phyloP scores from a whole-genome alignment of 2,113 vertebrate genomes.

The Myotis davidii region DNA sequence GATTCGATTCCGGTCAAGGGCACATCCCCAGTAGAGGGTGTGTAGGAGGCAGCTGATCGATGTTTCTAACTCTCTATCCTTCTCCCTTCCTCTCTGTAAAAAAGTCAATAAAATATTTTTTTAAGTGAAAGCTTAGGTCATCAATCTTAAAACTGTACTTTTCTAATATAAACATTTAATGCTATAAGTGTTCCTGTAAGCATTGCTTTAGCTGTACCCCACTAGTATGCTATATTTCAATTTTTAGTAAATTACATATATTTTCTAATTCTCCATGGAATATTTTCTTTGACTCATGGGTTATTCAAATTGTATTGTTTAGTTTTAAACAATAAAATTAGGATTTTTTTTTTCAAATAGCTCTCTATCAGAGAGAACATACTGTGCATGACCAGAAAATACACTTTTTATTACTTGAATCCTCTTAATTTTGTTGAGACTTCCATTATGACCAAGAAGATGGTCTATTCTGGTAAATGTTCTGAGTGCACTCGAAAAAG shows the following conservation, averaged over 20 bases:
- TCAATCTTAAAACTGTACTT: too few relatives aligned
- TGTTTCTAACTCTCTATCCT: too few relatives aligned
- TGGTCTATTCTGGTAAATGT: not conserved
- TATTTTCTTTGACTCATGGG: not conserved
- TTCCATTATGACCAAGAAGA: not conserved
- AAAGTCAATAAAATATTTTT: too few relatives aligned
- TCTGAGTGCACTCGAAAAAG: not conserved
- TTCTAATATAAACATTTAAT: too few relatives aligned
- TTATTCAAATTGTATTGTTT: not conserved
- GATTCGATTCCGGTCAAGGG: too few relatives aligned
- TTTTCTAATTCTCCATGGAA: not conserved
- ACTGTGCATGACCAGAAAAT: not conserved
- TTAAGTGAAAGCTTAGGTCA: too few relatives aligned
- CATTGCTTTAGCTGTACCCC: not conserved
- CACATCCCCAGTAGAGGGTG: too few relatives aligned
- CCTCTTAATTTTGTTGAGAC: not conserved
- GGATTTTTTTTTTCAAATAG: not conserved
- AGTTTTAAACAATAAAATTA: slow-evolving; percentile 11
- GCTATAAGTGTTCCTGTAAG: not conserved
- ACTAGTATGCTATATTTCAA: not conserved
- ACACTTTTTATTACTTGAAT: not conserved
- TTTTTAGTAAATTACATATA: not conserved
- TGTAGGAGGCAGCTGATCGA: too few relatives aligned
- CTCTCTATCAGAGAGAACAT: not conserved
- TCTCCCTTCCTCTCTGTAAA: too few relatives aligned